phyloP scores from a whole-genome alignment of 1,140 invertebrate species.

The Monomorium pharaonis region DNA sequence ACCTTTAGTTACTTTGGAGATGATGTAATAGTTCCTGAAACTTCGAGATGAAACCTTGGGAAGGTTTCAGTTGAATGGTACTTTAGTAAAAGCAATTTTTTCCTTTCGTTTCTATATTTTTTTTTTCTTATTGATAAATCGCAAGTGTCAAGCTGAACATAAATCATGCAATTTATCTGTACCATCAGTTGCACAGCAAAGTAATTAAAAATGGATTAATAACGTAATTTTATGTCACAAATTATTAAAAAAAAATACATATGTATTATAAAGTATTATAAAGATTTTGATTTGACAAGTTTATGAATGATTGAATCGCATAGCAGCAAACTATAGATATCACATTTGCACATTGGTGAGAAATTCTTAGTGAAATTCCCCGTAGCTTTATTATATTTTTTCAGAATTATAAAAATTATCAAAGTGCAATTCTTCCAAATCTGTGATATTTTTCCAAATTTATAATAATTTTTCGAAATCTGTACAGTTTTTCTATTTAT shows the following conservation, averaged over 20 bases:
- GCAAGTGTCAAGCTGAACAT: not conserved
- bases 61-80: constrained; percentile 4
- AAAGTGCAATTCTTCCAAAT: constrained; percentile 23
- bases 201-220: not conserved
- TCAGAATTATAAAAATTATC: not conserved
- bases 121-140: not conserved
- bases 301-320: not conserved
- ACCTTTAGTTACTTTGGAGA: not conserved
- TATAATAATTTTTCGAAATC: not conserved
- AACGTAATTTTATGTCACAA: not conserved
- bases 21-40: not conserved
- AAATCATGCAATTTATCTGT: not conserved
- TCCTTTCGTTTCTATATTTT: not conserved
- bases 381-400: not conserved
- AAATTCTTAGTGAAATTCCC: constrained; percentile 18
- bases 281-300: not conserved
- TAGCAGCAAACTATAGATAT: not conserved
- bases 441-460: not conserved
- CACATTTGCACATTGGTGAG: not conserved
- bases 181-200: no score
- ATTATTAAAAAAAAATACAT: not conserved
- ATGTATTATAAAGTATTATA: not conserved
- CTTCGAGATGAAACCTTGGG: not conserved
- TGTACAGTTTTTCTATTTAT: not conserved
- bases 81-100: not conserved